These are phyloP conservation scores for Leucophenga montana DNA, from an alignment of 2,888 invertebrate genomes.

Conservation along the genomic window DNA sequence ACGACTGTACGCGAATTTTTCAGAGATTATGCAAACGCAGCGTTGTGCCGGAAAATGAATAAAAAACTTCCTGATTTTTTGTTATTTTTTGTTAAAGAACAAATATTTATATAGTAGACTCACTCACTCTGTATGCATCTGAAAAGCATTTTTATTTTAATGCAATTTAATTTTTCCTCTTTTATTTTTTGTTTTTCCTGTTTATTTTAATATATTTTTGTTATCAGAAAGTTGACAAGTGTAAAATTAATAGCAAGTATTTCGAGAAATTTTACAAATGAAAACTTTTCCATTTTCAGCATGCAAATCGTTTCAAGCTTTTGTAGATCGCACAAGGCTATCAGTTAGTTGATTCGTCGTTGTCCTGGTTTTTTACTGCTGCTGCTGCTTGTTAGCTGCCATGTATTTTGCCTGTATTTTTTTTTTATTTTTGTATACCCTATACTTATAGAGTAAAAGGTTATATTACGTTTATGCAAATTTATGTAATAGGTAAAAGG, in stretches of 20 bases:
- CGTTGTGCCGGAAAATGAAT: constrained; percentile 25
- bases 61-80: background rate
- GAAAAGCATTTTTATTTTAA: constrained; percentile 28
- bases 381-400: background rate
- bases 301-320: constrained; percentile 5
- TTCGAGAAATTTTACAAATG: background rate
- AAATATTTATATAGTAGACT: constrained; percentile 1
- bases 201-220: background rate
- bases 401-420: background rate
- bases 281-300: background rate
- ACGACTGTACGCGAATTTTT: constrained; percentile 5
- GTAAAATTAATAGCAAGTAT: constrained; percentile 14
- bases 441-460: too few relatives aligned
- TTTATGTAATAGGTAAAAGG: too few relatives aligned
- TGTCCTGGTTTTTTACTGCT: background rate
- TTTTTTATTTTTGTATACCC: too few relatives aligned
- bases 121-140: too few relatives aligned
- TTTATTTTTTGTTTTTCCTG: too few relatives aligned
- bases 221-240: constrained; percentile 17
- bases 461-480: too few relatives aligned
- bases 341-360: background rate
- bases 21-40: constrained; percentile 42
- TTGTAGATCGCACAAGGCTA: constrained; percentile 6
- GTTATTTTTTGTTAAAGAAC: background rate
- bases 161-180: background rate